A percentile compares a stretch with the other conserved stretches of the same genome.
phyloP scores from a whole-genome alignment of 2,888 invertebrate species.

The Abrostola triplasia region DNA sequence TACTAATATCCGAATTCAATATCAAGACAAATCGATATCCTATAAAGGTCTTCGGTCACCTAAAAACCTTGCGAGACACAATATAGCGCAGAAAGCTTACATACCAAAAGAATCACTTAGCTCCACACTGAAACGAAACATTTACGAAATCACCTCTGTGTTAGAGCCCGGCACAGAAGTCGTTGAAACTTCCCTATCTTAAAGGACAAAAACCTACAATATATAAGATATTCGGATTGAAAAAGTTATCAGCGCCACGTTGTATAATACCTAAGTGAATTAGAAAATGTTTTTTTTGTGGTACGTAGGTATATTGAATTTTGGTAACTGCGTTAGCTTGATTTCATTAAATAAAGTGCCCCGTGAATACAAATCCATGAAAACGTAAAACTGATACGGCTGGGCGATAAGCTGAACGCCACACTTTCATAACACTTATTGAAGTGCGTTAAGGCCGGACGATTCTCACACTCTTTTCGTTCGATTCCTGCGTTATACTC shows the following conservation, averaged over 20 bases:
- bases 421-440: slow-evolving; percentile 41
- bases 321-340: slow-evolving; percentile 16
- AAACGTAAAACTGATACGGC: slow-evolving; percentile 34
- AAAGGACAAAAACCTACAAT: slow-evolving; percentile 46
- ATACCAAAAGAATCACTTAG: slow-evolving; percentile 41
- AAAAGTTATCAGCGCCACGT: slow-evolving; percentile 43
- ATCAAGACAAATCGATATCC: neutral
- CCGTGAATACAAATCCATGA: slow-evolving; percentile 42
- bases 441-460: slow-evolving; percentile 13
- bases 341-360: slow-evolving; percentile 49
- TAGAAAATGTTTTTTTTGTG: slow-evolving; percentile 40
- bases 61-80: slow-evolving; percentile 1
- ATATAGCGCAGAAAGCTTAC: slow-evolving; percentile 5
- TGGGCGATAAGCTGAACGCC: slow-evolving; percentile 37
- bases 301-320: slow-evolving; percentile 16
- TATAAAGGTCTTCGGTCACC: neutral
- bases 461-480: neutral
- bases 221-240: slow-evolving; percentile 38
- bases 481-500: neutral
- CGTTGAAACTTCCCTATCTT: slow-evolving; percentile 41
- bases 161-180: slow-evolving; percentile 39
- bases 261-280: slow-evolving; percentile 36
- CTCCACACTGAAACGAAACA: slow-evolving; percentile 23
- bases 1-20: neutral
- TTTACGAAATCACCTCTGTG: slow-evolving; percentile 48